Base-by-base conservation (phyloP, 1,140 invertebrate species). In the Aphelenchoides fujianensis region DNA sequence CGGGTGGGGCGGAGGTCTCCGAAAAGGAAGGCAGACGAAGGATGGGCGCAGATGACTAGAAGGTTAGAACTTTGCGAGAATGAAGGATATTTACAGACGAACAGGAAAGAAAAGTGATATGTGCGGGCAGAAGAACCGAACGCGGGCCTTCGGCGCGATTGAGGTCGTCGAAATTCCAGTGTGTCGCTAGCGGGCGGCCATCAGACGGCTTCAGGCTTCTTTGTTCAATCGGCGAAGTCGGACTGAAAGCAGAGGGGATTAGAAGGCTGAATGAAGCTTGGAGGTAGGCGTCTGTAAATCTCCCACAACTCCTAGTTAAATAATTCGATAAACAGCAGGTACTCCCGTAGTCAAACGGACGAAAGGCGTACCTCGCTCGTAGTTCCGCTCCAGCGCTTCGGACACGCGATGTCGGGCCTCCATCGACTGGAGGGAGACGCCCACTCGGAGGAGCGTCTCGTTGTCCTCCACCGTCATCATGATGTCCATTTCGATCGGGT, bases 401-500 rank as follows among this genome's bases (percentile, higher is more conserved):
- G 79, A 79, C 19, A 83, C 82, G n/a, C 81, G 80, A 79, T 84
- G 79, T 32, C 82, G 57, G 2, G 81, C 82, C 41, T 83, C 81
- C 82, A 83, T 83, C 1, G 76, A 82, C 36, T 82, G 74, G 2
- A 77, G 57, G 3, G 69, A 70, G 28, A 79, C 62, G n/a, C 78
- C 74, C 27, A 79, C 75, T 32, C 76, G 32, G 1, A 84, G 68
- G 9, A 82, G 73, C 16, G 79, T 71, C 30, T 83, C 82, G 57
- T 83, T 84, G 27, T 82, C 81, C 71, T 83, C 82, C 2, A 84
- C 75, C 12, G 69, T 79, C 74, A 81, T 68, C 81, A 83, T 84
- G 59, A 83, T 83, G 63, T 83, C 82, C 82, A 83, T 83, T 73
- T 83, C 82, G 19, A 83, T 84, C 53, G 81, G 82, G 64, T 84